phyloP scores from a whole-genome alignment of 2,113 vertebrate species.

The Sus scrofa region T2T-Sscrofa CM000826.6:147236501-147237000 shows the following conservation, averaged over 20 bases:
- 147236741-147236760: neutral
- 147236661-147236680: neutral
- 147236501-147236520: neutral
- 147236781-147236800: neutral
- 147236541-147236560: neutral
- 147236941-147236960: neutral
- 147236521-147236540: neutral
- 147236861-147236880: neutral
- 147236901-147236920: neutral
- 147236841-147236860: neutral
- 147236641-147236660: too few relatives aligned
- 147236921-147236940: constrained; percentile 35
- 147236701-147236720: neutral
- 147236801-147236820: neutral
- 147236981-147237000: neutral
- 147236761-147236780: neutral
- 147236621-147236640: neutral
- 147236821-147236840: neutral
- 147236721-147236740: neutral
- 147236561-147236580: neutral
- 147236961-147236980: neutral
- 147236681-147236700: neutral
- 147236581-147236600: neutral
- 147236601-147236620: neutral
- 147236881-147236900: neutral